Evolutionary conservation across 2,888 invertebrate genomes (phyloP), one percentile per base, ranked within the genome.

Genomic region (Dolichopus griseipennis): DNA sequence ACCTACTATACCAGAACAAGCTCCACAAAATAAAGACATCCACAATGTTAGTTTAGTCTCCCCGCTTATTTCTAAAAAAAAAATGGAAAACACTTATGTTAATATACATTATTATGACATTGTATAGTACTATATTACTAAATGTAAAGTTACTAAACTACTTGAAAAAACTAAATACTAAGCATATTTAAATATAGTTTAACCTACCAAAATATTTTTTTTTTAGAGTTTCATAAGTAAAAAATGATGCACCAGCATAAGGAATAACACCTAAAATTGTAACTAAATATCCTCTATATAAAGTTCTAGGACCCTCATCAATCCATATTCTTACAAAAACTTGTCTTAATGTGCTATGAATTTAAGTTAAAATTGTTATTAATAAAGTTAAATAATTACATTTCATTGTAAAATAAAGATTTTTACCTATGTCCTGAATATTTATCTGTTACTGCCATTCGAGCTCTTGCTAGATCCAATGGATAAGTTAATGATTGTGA

Each of bases 171-270:
- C 1, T 37, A 37, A 37, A 10, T 7, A 34, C 9, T 34, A 7
- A 34, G 34, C 9, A 7, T 34, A 34, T 5, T 34, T 34, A 37
- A 37, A 37, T 37, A 10, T 37, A 37, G 4, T 8, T 37, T 34
- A 66, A 74, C 81, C 83, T 78, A 93, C 93, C 90, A 76, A 84
- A 81, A 76, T 93, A 88, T 74, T 87, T 82, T 70, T 88, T 87
- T 80, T 98, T 98, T 34, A 98, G 85, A 0, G 93, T 91, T 83
- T 98, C 98, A 78, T 97, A 99, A 0, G 95, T 98, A 83, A 92
- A 97, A 84, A 99, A 99, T 20, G 97, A 95, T 66, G 92, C 92
- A 5, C 98, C 98, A 0, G 98, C 97, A 82, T 98, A 98, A 0
- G 97, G 97, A 73, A 97, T 91, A 5, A 96, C 95, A 0, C 98